phyloP scores from a whole-genome alignment of 2,113 vertebrate genomes.

The Eretmochelys imbricata region DNA sequence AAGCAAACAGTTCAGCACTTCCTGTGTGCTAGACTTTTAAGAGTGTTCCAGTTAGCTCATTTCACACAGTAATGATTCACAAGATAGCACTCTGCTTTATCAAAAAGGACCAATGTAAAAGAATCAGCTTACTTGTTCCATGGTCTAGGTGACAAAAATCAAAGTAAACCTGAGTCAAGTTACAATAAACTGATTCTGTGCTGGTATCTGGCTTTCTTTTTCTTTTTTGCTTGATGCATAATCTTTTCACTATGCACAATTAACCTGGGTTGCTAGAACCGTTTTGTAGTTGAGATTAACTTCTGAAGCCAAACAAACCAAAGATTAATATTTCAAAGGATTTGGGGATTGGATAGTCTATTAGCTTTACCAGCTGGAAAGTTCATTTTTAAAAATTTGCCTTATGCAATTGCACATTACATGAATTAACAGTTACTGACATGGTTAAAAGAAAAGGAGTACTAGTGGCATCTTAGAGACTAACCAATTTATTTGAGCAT shows the following conservation, averaged over 20 bases:
- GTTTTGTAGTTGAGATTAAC: neutral
- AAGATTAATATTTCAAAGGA: neutral
- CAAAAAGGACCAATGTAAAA: neutral
- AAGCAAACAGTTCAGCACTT: neutral
- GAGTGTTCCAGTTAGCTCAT: neutral
- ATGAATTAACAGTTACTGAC: neutral
- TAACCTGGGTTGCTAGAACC: neutral
- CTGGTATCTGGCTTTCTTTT: neutral
- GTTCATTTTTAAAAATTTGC: neutral
- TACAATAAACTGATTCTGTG: neutral
- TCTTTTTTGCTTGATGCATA: neutral
- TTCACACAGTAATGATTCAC: neutral
- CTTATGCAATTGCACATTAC: neutral
- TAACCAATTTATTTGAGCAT: too few relatives aligned
- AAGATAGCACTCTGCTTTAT: neutral
- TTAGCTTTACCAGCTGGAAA: neutral
- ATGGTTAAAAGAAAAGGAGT: neutral
- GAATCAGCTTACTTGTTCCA: neutral
- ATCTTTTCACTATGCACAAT: neutral
- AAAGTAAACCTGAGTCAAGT: neutral
- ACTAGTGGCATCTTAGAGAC: too few relatives aligned
- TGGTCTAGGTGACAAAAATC: neutral
- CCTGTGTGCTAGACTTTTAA: neutral
- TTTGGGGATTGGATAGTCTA: neutral
- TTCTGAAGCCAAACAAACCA: neutral